A percentile compares a stretch with the other conserved stretches of the same genome.
phyloP scores from a whole-genome alignment of 2,113 vertebrate species.

The Oenanthe melanoleuca region DNA sequence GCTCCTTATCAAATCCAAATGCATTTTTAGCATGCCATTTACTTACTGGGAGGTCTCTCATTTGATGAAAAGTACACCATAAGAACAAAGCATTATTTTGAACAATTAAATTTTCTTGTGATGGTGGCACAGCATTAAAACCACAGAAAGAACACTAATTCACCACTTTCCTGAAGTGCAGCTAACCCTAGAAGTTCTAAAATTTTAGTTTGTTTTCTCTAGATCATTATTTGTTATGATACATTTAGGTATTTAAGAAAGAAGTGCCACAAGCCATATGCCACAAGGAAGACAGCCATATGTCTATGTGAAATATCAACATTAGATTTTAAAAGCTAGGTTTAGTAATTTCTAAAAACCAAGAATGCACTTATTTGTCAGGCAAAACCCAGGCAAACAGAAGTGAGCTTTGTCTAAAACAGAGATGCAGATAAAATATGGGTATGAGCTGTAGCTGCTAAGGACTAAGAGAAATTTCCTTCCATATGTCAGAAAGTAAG shows the following conservation, averaged over 20 bases:
- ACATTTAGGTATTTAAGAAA: not conserved
- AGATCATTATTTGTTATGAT: not conserved
- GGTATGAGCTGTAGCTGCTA: not conserved
- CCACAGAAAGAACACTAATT: not conserved
- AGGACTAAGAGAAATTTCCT: not conserved
- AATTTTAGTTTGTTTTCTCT: not conserved
- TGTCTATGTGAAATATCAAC: not conserved
- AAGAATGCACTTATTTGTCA: not conserved
- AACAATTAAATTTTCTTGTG: not conserved
- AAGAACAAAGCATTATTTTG: not conserved
- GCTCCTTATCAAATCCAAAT: not conserved
- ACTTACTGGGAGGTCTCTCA: not conserved
- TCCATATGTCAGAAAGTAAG: not conserved
- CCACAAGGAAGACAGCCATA: constrained; percentile 1
- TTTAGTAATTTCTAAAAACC: not conserved
- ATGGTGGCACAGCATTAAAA: not conserved
- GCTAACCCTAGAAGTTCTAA: not conserved
- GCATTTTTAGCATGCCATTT: not conserved
- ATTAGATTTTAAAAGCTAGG: not conserved
- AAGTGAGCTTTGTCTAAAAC: not conserved
- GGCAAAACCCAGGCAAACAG: not conserved
- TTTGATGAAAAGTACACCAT: not conserved
- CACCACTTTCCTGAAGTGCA: not conserved
- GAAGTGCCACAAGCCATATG: constrained; percentile 12
- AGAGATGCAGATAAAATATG: not conserved